Conservation (phyloP, 1,140 invertebrate genomes). For the Mamestra configurata region DNA sequence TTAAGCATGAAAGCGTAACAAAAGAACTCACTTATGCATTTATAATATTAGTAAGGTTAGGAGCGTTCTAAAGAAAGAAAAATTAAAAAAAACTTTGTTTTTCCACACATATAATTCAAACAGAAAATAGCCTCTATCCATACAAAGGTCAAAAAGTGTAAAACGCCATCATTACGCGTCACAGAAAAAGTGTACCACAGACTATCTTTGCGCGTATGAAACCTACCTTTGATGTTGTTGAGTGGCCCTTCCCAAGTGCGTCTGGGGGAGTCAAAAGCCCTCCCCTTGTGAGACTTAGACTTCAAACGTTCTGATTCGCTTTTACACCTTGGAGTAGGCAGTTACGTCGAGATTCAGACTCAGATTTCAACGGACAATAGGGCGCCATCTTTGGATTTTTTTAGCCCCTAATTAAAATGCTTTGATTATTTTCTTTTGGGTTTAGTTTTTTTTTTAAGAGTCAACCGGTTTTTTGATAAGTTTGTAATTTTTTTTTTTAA, state of each 20-base stretch:
- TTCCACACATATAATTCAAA: background rate
- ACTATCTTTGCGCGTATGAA: conserved; percentile 50
- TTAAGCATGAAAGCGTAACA: too few species aligned
- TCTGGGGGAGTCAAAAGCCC: conserved; percentile 67
- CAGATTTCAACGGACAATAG: conserved; percentile 42
- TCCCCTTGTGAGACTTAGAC: conserved; percentile 58
- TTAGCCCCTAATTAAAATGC: conserved; percentile 62
- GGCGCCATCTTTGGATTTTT: conserved; percentile 46
- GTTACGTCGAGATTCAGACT: conserved; percentile 55
- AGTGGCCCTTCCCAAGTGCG: conserved; percentile 70
- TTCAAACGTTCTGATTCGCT: conserved; percentile 74
- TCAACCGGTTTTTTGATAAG: background rate
- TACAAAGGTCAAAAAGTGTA: conserved; percentile 29
- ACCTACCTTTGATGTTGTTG: conserved; percentile 70
- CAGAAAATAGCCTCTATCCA: conserved; percentile 12
- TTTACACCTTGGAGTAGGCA: conserved; percentile 76
- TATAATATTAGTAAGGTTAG: too few species aligned
- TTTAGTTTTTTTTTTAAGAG: conserved; percentile 1
- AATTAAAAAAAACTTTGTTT: too few species aligned
- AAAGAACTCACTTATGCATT: too few species aligned
- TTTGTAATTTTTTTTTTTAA: conserved; percentile 10
- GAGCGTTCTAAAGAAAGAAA: too few species aligned
- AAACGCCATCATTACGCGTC: conserved; percentile 43
- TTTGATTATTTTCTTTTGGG: conserved; percentile 34
- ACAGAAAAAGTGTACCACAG: conserved; percentile 45